A percentile compares a stretch with the other conserved stretches of the same genome.
Evolutionary conservation across 2,888 invertebrate species (phyloP).

Genomic region (Pristionchus entomophagus): DNA sequence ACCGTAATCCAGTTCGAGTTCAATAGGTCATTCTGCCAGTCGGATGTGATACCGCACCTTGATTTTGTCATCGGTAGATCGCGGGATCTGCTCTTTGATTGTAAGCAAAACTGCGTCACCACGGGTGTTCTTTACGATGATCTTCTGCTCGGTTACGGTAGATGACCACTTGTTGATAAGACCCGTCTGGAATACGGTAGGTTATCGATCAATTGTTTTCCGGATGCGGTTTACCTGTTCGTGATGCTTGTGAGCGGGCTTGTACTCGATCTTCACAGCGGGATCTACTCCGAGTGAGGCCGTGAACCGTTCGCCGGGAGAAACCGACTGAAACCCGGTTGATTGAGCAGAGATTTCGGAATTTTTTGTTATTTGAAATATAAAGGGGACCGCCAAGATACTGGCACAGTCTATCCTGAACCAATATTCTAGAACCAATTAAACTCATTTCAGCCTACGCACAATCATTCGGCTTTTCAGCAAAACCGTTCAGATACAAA

Average conservation of each 20-base stretch:
- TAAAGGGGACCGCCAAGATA: too few relatives aligned
- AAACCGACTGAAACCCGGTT: constrained; percentile 64
- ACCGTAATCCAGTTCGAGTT: neutral
- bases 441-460: too few relatives aligned
- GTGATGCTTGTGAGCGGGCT: constrained; percentile 76
- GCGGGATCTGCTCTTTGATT: constrained; percentile 66
- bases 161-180: constrained; percentile 59
- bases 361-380: too few relatives aligned
- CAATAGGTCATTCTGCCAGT: neutral
- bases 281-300: constrained; percentile 77
- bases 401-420: too few relatives aligned
- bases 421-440: too few relatives aligned
- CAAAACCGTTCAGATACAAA: too few relatives aligned
- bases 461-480: too few relatives aligned
- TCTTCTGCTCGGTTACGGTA: constrained; percentile 62
- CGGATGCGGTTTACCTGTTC: constrained; percentile 62
- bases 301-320: constrained; percentile 76
- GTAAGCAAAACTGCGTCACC: constrained; percentile 59
- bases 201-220: neutral
- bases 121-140: constrained; percentile 64
- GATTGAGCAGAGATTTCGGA: constrained; percentile 50
- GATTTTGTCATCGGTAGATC: constrained; percentile 69
- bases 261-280: constrained; percentile 76
- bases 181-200: constrained; percentile 52
- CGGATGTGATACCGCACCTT: constrained; percentile 47